Percentiles rank a stretch among this genome's conserved stretches.
Evolutionary conservation across 2,888 invertebrate genomes (phyloP).

Genomic region (Spilarctia lutea): DNA sequence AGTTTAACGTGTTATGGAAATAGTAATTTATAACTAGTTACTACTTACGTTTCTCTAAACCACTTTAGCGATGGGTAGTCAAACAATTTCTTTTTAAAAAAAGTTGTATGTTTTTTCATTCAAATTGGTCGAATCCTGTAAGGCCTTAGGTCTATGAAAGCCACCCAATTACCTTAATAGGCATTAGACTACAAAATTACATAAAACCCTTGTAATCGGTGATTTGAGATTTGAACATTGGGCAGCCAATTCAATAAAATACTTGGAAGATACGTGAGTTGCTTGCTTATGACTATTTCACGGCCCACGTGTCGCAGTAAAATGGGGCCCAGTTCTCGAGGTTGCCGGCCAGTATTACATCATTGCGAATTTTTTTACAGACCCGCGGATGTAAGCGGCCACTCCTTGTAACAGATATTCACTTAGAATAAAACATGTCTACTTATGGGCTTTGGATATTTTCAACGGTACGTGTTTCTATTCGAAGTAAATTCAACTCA

Average conservation of each 20-base stretch:
- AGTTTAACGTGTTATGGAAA: not conserved
- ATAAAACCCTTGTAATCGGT: not conserved
- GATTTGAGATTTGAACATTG: conserved; percentile 9
- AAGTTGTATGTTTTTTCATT: not conserved
- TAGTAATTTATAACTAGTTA: not conserved
- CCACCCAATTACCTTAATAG: not conserved
- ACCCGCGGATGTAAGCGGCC: conserved; percentile 26
- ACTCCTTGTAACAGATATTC: conserved; percentile 22
- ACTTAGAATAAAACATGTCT: conserved; percentile 29
- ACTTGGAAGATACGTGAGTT: conserved; percentile 30
- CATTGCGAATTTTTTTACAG: conserved; percentile 53
- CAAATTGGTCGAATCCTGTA: not conserved
- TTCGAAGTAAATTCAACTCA: conserved; percentile 2
- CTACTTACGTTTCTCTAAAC: not conserved
- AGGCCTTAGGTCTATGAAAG: not conserved
- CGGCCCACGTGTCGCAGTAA: conserved; percentile 49
- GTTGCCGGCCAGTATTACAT: conserved; percentile 57
- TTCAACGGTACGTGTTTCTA: not conserved
- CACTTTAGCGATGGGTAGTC: not conserved
- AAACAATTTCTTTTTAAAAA: not conserved
- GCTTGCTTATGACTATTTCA: conserved; percentile 31
- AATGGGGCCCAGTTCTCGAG: conserved; percentile 54
- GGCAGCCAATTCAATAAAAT: conserved; percentile 16
- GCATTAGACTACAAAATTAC: not conserved
- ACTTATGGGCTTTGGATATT: conserved; percentile 8